Conservation (phyloP, 2,113 vertebrate genomes). For the Python bivittatus region DNA sequence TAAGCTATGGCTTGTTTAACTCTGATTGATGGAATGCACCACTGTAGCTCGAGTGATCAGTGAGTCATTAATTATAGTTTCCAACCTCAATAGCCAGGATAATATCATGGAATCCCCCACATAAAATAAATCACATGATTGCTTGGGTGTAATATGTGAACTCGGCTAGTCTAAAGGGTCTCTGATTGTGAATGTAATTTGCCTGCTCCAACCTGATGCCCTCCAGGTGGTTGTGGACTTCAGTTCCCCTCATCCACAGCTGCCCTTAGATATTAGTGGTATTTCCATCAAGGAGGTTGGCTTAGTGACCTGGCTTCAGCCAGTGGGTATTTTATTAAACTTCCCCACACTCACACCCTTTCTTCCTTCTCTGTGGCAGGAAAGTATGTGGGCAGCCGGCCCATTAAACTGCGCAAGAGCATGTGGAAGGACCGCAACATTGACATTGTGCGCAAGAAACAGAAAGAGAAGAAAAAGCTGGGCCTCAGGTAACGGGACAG, state of each 20-base stretch:
- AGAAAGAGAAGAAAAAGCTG: slow-evolving; percentile 93
- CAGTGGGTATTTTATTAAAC: not conserved
- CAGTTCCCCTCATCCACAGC: not conserved
- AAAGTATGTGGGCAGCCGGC: slow-evolving; percentile 90
- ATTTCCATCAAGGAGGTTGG: not conserved
- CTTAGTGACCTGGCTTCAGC: not conserved
- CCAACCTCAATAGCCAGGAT: not conserved
- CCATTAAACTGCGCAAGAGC: slow-evolving; percentile 93
- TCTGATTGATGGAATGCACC: not conserved
- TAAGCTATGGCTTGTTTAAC: not conserved
- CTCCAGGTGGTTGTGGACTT: not conserved
- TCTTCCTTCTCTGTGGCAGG: slow-evolving; percentile 65
- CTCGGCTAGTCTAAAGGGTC: not conserved
- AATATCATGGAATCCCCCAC: not conserved
- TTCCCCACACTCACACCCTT: not conserved
- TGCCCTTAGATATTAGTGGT: not conserved
- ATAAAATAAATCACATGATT: not conserved
- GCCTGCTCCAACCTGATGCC: not conserved
- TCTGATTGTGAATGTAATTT: not conserved
- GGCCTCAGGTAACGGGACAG: slow-evolving; percentile 80
- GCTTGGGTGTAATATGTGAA: not conserved
- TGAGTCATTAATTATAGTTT: not conserved
- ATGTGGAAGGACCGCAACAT: slow-evolving; percentile 94
- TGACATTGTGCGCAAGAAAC: slow-evolving; percentile 90
- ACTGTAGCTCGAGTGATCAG: not conserved